These are phyloP conservation scores for Gouania willdenowi DNA, from an alignment of 2,797 vertebrate genomes.

Conservation along the genomic window DNA sequence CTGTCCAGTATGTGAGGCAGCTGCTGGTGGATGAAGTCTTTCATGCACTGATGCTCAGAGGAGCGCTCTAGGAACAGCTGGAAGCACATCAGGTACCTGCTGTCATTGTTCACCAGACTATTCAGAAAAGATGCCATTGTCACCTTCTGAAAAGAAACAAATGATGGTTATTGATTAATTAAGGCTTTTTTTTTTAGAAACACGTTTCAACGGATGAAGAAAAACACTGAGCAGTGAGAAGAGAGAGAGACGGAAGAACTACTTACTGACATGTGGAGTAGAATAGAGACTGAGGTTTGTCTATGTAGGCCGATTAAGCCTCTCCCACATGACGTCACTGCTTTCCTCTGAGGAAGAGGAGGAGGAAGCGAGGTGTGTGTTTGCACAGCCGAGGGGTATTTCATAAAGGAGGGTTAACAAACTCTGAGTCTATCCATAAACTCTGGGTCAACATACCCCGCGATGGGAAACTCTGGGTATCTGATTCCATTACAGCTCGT, in stretches of 20 bases:
- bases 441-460: too few species aligned
- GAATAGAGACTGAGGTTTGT: background rate
- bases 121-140: slow-evolving; percentile 77
- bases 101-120: slow-evolving; percentile 71
- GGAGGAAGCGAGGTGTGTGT: too few species aligned
- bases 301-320: too few species aligned
- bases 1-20: slow-evolving; percentile 79
- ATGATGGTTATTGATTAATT: background rate
- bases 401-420: too few species aligned
- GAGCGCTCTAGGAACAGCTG: slow-evolving; percentile 82
- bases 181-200: background rate
- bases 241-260: too few species aligned
- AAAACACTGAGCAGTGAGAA: too few species aligned
- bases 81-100: slow-evolving; percentile 79
- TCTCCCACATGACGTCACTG: slow-evolving; percentile 20
- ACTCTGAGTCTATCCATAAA: too few species aligned
- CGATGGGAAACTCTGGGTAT: too few species aligned
- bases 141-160: too few species aligned
- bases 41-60: slow-evolving; percentile 88
- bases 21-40: slow-evolving; percentile 77
- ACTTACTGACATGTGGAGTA: slow-evolving; percentile 28
- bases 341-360: slow-evolving; percentile 1
- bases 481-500: too few species aligned
- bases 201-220: too few species aligned
- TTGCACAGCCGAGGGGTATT: too few species aligned